Base-by-base conservation (phyloP, 2,888 invertebrate species). In the Diarsia dahlii region DNA sequence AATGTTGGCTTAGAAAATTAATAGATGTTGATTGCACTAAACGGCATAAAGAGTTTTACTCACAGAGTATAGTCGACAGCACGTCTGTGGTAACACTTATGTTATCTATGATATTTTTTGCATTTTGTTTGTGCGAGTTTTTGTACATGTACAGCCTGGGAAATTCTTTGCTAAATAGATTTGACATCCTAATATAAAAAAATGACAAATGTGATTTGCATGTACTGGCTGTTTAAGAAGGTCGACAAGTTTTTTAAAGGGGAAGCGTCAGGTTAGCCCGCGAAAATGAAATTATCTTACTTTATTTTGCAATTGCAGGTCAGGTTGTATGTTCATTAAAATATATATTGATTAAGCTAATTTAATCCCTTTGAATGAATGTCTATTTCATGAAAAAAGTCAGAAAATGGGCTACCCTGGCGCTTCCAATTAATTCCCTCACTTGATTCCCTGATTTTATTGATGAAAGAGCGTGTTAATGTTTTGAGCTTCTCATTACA, bases 1-100 rank as follows among this genome's bases (percentile, higher is more conserved):
- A 48, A 58, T 34, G 12, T 68, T 73, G 64, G 62, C 45, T 71
- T 71, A 63, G 12, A 58, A 63, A 28, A 66, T 46, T 15, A 54
- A 3, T 65, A 62, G 34, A 62, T 76, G 39, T 56, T 64, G 45
- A 12, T 4, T 34, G 5, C 28, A 54, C 58, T 71, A 6, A 15
- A n/a, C 3, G 18, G 48, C 12, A 13, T 39, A 20, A 15, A 62
- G 13, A 52, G 4, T 46, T 48, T 23, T 4, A 23, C 15, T 8
- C 1, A 45, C 45, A 45, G 15, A 63, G 8, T 63, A 45, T 13
- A n/a, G 48, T 28, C 28, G 28, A 48, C 15, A 23, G n/a, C 56
- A 56, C 2, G 56, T 56, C 23, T 56, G 56, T 56, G 23, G 23
- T 13, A 15, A 3, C 18, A 28, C 18, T 34, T 28, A n/a, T n/a